Evolutionary conservation across 2,113 vertebrate genomes (phyloP).

Genomic region (Chinchilla lanigera): DNA sequence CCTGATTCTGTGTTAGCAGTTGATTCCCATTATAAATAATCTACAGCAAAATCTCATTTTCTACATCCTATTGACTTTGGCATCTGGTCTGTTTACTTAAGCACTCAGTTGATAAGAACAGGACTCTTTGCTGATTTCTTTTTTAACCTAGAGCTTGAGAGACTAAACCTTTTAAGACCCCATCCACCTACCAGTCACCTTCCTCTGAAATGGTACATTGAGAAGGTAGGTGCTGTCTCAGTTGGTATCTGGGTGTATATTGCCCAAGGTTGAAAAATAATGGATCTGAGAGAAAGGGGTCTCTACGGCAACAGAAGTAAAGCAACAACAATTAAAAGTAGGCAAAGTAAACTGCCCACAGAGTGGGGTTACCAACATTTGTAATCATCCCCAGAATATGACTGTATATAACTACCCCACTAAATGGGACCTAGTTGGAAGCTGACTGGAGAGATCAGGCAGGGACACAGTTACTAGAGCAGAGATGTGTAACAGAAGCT

Average conservation of each 20-base stretch:
- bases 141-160: slow-evolving; percentile 55
- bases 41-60: slow-evolving; percentile 65
- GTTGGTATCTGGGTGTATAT: background rate
- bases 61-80: slow-evolving; percentile 67
- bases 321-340: background rate
- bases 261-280: background rate
- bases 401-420: background rate
- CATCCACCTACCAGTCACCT: background rate
- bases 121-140: slow-evolving; percentile 68
- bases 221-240: background rate
- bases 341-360: background rate
- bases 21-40: slow-evolving; percentile 47
- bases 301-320: background rate
- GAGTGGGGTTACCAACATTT: background rate
- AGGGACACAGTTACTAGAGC: background rate
- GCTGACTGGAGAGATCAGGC: background rate
- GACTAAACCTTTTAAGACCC: slow-evolving; percentile 29
- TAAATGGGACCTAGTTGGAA: background rate
- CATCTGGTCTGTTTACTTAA: slow-evolving; percentile 64
- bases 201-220: background rate
- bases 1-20: background rate
- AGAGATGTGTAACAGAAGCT: background rate
- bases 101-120: slow-evolving; percentile 69
- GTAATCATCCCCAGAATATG: background rate
- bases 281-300: background rate